Percentiles rank a stretch among this genome's conserved stretches.
Evolutionary conservation across 2,113 vertebrate genomes (phyloP).

Genomic region (Gulo gulo): DNA sequence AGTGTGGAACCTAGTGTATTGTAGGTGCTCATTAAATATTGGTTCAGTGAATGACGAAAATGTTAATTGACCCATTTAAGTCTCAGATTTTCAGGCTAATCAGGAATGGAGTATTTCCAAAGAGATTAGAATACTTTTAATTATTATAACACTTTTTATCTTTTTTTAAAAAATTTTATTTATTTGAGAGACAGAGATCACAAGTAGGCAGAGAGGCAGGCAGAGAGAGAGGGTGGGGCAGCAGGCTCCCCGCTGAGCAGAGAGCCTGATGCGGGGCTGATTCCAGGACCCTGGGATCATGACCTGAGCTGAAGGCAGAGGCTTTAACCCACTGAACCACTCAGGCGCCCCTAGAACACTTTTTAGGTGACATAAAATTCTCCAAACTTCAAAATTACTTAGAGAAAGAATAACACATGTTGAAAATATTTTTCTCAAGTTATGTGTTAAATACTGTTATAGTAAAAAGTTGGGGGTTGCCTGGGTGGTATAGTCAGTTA

Average conservation of each 20-base stretch:
- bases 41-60: background rate
- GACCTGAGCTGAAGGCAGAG: too few species aligned
- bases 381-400: background rate
- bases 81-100: conserved; percentile 22
- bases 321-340: too few species aligned
- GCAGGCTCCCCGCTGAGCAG: too few species aligned
- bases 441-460: background rate
- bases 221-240: too few species aligned
- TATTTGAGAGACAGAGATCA: too few species aligned
- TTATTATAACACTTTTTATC: background rate
- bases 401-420: background rate
- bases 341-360: background rate
- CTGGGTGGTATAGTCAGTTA: background rate
- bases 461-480: background rate
- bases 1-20: background rate
- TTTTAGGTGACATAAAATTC: background rate
- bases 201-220: too few species aligned
- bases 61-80: background rate
- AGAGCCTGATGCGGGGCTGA: too few species aligned
- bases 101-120: background rate
- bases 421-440: background rate
- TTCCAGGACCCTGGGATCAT: too few species aligned
- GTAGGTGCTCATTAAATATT: background rate
- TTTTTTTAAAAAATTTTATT: too few species aligned
- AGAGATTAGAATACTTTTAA: background rate